A percentile compares a stretch with the other conserved stretches of the same genome.
phyloP scores from a whole-genome alignment of 2,797 vertebrate genomes.

The Karalla daura region DNA sequence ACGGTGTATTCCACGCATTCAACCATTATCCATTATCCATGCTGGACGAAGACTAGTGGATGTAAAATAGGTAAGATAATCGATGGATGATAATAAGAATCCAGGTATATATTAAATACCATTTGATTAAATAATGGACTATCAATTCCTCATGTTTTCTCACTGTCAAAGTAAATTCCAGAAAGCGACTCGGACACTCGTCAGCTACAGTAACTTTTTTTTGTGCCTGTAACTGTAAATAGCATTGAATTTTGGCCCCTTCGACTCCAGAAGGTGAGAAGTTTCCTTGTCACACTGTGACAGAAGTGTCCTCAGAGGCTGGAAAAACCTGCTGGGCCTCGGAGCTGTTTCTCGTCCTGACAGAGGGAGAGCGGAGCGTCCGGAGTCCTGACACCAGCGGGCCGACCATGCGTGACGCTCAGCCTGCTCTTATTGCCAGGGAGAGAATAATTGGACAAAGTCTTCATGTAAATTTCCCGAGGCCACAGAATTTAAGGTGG shows the following conservation, averaged over 20 bases:
- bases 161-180: too few species aligned
- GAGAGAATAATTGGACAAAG: slow-evolving; percentile 84
- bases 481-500: slow-evolving; percentile 78
- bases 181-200: too few species aligned
- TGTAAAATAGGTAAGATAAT: too few species aligned
- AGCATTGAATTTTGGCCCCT: not conserved
- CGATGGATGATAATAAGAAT: too few species aligned
- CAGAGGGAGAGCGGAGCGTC: slow-evolving; percentile 31
- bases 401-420: slow-evolving; percentile 74
- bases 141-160: too few species aligned
- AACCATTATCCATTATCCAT: too few species aligned
- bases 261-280: slow-evolving; percentile 14
- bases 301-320: slow-evolving; percentile 55
- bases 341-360: slow-evolving; percentile 50
- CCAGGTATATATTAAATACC: too few species aligned
- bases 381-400: slow-evolving; percentile 65
- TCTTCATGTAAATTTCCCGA: slow-evolving; percentile 82
- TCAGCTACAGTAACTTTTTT: too few species aligned
- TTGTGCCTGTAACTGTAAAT: too few species aligned
- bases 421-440: slow-evolving; percentile 59
- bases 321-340: slow-evolving; percentile 52
- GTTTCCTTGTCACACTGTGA: slow-evolving; percentile 30
- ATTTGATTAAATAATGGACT: too few species aligned
- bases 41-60: too few species aligned
- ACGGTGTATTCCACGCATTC: too few species aligned